phyloP scores from a whole-genome alignment of 2,888 invertebrate genomes.

The Drosophila greeni region DNA sequence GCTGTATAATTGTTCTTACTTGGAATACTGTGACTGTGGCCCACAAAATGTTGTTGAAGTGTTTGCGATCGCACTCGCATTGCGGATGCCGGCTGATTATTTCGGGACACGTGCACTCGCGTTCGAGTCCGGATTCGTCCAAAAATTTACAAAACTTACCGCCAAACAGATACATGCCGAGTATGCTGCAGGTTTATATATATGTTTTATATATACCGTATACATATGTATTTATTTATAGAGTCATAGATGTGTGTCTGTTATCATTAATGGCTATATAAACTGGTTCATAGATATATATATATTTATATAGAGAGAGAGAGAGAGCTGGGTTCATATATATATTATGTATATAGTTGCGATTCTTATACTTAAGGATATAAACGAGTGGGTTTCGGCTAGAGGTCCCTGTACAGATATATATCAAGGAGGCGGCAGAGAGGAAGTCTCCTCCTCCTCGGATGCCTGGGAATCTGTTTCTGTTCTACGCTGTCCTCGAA shows the following conservation, averaged over 20 bases:
- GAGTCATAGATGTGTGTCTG: slow-evolving; percentile 34
- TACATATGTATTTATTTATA: slow-evolving; percentile 45
- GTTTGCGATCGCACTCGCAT: slow-evolving; percentile 98
- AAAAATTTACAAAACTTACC: slow-evolving; percentile 99
- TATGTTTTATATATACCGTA: slow-evolving; percentile 49
- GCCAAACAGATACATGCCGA: slow-evolving; percentile 99
- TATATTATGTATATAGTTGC: slow-evolving; percentile 29
- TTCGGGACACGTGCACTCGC: slow-evolving; percentile 96
- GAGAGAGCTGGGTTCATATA: slow-evolving; percentile 31
- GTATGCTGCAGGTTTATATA: slow-evolving; percentile 86
- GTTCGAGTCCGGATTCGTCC: slow-evolving; percentile 89
- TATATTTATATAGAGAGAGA: slow-evolving; percentile 8
- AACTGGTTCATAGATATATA: slow-evolving; percentile 36
- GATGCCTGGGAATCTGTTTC: slow-evolving; percentile 4
- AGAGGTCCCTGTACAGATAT: slow-evolving; percentile 31
- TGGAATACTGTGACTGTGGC: slow-evolving; percentile 98
- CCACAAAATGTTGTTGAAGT: slow-evolving; percentile 99
- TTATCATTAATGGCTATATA: slow-evolving; percentile 33
- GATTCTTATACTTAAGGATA: slow-evolving; percentile 30
- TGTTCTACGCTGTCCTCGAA: slow-evolving; percentile 7
- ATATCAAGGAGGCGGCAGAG: neutral
- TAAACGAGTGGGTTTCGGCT: slow-evolving; percentile 25
- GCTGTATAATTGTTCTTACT: slow-evolving; percentile 83
- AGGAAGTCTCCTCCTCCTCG: neutral
- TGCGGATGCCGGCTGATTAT: slow-evolving; percentile 91